Base-by-base conservation (phyloP, 2,797 vertebrate species). In the Pseudomugil gertrudae region DNA sequence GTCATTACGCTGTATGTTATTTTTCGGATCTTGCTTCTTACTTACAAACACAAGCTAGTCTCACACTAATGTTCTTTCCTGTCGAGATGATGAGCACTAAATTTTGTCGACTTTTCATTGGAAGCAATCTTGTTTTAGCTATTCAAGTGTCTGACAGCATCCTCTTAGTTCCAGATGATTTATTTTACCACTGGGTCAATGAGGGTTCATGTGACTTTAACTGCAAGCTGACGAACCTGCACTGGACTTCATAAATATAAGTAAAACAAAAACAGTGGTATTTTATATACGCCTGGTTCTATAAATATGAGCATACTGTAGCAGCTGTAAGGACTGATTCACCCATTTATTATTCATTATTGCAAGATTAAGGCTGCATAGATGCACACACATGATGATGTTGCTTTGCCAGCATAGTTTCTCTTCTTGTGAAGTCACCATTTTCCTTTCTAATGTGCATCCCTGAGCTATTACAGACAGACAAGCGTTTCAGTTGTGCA, bases 1-100 rank as follows among this genome's bases (percentile, higher is more conserved):
- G 78, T 81, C 69, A 74, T 76, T 71, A 65, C 64, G 19, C 26
- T 63, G 63, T 67, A 80, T 78, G 72, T 13, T 35, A 43, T 67
- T 56, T 3, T 47, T 40, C 45, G 60, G 24, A 35, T 35, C 21
- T 63, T n/a, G 30, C 38, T 29, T 48, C 38, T 60, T 74, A 21
- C 57, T 48, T 27, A 55, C 27, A 63, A 57, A 60, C 27, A 48
- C 78, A 74, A 57, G 24, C 23, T 69, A 36, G 26, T 14, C 63
- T 35, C 38, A 66, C 26, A 11, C 33, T 50, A 35, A 32, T 47
- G 23, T 52, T 69, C 53, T 57, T 35, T 33, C 32, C 11, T 58
- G 14, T 38, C 50, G 50, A 8, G 2, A 61, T 21, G 19, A 32
- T n/a, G 63, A 4, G 21, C 40, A 45, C 24, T 24, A n/a, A 35